Base-by-base conservation (phyloP, 1,140 invertebrate species). In the Hylyphantes graminicola region DNA sequence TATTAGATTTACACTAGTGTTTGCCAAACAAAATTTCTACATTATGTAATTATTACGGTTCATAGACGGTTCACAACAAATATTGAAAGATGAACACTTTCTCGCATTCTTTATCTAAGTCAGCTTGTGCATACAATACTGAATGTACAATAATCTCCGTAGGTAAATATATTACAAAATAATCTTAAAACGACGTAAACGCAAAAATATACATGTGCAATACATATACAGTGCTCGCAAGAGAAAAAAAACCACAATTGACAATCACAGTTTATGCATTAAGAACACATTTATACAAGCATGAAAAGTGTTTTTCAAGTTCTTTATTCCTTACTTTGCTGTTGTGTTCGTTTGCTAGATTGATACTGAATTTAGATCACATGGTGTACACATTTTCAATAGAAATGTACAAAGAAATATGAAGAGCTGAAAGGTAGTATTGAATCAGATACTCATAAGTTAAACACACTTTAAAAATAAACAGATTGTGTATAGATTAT, bases 181-280 rank as follows among this genome's bases (percentile, higher is more conserved):
- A 76, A 76, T 76, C 74, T 76, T 63, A 76, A 64, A 76, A 64
- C 21, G 57, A 51, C n/a, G 7, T 15, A 51, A 76, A 61, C 55
- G 51, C 21, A 76, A 76, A 76, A 76, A 76, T 76, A 63, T 76
- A 76, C 74, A 76, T 76, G 59, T 76, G 64, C 74, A 76, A 57
- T 76, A 78, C 61, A 78, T 78, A 67, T 78, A 78, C 76, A 78
- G 76, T 67, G 76, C 64, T 78, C 50, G 19, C 55, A 78, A 78
- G 51, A 12, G 63, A 35, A 57, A 53, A 54, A 59, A n/a, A 65
- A 65, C 17, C 55, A 67, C 50, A 55, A 51, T 67, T 67, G 15
- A 67, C 51, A n/a, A 78, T 78, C 76, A 78, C 76, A 78, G 76
- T 67, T 78, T 67, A 78, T 54, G 76, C 63, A 78, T 67, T 67